phyloP scores from a whole-genome alignment of 2,797 vertebrate species.

The Leptodactylus fallax region DNA sequence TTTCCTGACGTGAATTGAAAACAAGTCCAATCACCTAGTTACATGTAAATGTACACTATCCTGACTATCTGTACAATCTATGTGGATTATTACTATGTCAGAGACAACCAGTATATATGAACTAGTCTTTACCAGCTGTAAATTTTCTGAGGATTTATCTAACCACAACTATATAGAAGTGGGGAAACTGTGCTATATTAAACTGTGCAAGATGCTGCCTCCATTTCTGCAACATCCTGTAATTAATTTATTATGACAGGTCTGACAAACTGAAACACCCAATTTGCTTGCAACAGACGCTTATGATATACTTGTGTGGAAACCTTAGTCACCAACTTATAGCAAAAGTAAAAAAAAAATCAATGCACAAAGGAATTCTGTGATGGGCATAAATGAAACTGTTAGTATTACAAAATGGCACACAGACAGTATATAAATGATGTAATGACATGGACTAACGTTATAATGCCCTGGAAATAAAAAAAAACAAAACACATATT shows the following conservation, averaged over 20 bases:
- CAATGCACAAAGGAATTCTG: slow-evolving; percentile 17
- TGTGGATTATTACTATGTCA: slow-evolving; percentile 72
- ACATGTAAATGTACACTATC: slow-evolving; percentile 1
- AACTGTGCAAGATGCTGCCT: slow-evolving; percentile 87
- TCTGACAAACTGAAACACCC: slow-evolving; percentile 98
- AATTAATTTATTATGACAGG: slow-evolving; percentile 99
- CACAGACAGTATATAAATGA: not conserved
- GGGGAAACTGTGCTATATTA: slow-evolving; percentile 96
- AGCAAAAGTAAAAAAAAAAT: slow-evolving; percentile 42
- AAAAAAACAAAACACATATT: not conserved
- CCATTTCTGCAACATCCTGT: slow-evolving; percentile 99
- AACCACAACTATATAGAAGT: slow-evolving; percentile 95
- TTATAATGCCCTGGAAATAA: not conserved
- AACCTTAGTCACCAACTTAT: slow-evolving; percentile 68
- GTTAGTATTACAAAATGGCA: not conserved
- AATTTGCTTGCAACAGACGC: slow-evolving; percentile 93
- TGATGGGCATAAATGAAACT: not conserved
- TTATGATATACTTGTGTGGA: slow-evolving; percentile 74
- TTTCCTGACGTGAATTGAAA: not conserved
- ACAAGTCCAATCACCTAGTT: slow-evolving; percentile 13
- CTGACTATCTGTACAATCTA: slow-evolving; percentile 75
- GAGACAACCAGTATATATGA: slow-evolving; percentile 83
- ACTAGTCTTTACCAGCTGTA: slow-evolving; percentile 89
- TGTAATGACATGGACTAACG: not conserved
- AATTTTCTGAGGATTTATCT: slow-evolving; percentile 90